Base-by-base conservation (phyloP, 2,113 vertebrate genomes). In the Hippoglossus stenolepis region DNA sequence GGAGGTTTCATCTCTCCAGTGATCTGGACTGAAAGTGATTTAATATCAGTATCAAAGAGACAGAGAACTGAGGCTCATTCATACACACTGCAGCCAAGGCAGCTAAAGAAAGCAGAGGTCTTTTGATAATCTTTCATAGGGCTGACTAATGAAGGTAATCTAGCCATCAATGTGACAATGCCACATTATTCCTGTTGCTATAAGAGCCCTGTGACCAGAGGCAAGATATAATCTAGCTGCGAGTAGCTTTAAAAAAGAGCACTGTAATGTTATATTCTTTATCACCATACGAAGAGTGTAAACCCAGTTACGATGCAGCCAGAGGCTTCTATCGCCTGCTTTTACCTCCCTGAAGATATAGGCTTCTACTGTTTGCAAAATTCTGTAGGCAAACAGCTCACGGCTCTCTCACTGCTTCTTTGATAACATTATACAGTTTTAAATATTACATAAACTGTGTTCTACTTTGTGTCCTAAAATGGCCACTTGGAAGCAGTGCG, bases 21-120 rank as follows among this genome's bases (percentile, higher is more conserved):
- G 59, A 51, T 73, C 64, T 73, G 61, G 47, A 51, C 70, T 77
- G 17, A 77, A 69, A 69, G 38, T 87, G 76, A 86, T 84, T 84
- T 84, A 87, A 80, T 86, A 74, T 86, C 83, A 68, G 60, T 82
- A 83, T 88, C 77, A 83, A 86, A 87, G 75, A 75, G 51, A 54
- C 28, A 5, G 51, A 84, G 75, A 86, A 82, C 70, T 80, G 81
- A 85, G 69, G 70, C 75, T 74, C 70, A 80, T 80, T 85, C 70
- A 79, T 76, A 12, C 56, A 14, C 28, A 57, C 71, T 38, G n/a
- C 62, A 67, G 77, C 70, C 65, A 70, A 72, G 73, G 65, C 47
- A 53, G 21, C 45, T 61, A 10, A 54, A 72, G 63, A 57, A 63
- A 70, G 60, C n/a, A 76, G 38, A 57, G 21, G n/a, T 57, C 24